Base-by-base conservation (phyloP, 2,113 vertebrate species). In the Callopanchax toddi region DNA sequence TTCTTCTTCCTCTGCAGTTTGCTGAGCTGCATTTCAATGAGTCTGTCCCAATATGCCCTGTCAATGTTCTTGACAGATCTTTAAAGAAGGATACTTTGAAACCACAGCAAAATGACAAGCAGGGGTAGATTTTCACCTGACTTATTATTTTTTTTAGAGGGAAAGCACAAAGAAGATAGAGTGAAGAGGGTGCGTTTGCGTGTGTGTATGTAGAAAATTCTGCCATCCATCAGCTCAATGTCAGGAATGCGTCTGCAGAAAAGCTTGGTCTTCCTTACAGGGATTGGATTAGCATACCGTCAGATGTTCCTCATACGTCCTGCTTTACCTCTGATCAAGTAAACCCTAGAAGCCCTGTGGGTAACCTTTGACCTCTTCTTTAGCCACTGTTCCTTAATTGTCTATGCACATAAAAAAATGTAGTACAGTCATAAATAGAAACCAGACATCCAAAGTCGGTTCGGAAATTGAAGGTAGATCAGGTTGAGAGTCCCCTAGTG, bases 1-100 rank as follows among this genome's bases (percentile, higher is more conserved):
- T 23, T 57, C 39, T 53, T 71, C 68, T 40, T 58, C 59, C 62
- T 62, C 17, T 3, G 37, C 3, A 54, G 36, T 56, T 76, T 54
- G 60, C 67, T 13, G 61, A 39, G 77, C 79, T 70, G 83, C 79
- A 84, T 89, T 65, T 78, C 72, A 84, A 86, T 85, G 78, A 84
- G 63, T 40, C 42, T 52, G 58, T 76, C 75, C 81, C 73, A 59
- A 83, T 81, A 70, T 51, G 74, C 71, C 68, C 68, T 3, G 75
- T 81, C 82, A 77, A 66, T 81, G 75, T 52, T 74, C 78, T 45
- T 71, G 76, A 65, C 71, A 62, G 71, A 80, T 84, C 76, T 73
- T 74, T 44, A 81, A 68, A 77, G 63, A 42, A 2, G 20, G n/a
- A 45, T 60, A 67, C 78, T 63, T 74, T 54, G 62, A 78, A 76